Conservation (phyloP, 2,888 invertebrate genomes). For the Graphium colonna region DNA sequence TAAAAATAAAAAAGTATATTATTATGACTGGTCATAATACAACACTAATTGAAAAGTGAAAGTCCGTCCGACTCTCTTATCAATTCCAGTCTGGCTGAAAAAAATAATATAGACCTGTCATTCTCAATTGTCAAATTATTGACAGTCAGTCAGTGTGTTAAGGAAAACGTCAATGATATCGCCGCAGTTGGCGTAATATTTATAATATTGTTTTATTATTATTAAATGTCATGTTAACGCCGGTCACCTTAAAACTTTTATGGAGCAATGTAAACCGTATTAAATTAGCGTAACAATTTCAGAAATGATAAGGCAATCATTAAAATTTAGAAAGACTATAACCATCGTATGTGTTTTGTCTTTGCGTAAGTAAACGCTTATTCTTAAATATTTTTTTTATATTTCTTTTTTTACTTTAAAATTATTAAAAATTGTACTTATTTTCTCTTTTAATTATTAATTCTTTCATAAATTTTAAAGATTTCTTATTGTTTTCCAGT, state of each 20-base stretch:
- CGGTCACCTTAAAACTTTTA: conserved; percentile 21
- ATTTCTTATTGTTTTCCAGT: conserved; percentile 45
- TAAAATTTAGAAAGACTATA: conserved; percentile 68
- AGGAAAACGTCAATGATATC: not conserved
- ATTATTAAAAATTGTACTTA: no score
- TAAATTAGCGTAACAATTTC: conserved; percentile 35
- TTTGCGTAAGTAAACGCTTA: conserved; percentile 51
- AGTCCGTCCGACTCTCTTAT: no score
- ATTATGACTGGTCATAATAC: no score
- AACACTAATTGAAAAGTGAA: no score
- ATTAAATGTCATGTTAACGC: conserved; percentile 7
- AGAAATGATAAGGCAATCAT: conserved; percentile 70
- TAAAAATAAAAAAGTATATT: no score
- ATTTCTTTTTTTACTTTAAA: no score
- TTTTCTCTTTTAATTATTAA: no score
- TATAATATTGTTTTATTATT: conserved; percentile 5
- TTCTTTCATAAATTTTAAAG: not conserved
- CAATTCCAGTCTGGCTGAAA: no score
- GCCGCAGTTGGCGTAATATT: not conserved
- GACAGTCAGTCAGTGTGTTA: not conserved
- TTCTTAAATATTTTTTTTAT: not conserved
- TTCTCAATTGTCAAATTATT: conserved; percentile 1
- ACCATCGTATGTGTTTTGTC: conserved; percentile 52
- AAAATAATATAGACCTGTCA: not conserved
- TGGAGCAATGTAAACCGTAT: conserved; percentile 54